Base-by-base conservation (phyloP, 2,113 vertebrate genomes). In the Castor canadensis region DNA sequence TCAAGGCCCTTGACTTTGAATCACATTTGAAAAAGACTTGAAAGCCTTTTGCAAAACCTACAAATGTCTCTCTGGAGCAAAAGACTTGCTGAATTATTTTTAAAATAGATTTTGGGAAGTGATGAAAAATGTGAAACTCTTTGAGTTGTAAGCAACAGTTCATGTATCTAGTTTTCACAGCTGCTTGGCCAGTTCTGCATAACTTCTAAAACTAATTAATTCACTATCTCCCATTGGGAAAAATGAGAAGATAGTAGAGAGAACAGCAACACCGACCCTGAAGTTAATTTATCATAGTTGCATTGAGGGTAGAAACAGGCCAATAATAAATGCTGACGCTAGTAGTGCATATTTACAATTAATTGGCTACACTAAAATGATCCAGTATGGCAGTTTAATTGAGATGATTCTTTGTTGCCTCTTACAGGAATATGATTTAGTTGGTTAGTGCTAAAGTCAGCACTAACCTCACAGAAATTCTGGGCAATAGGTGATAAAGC, bases 341-440 rank as follows among this genome's bases (percentile, higher is more conserved):
- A 84, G 56, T 62, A 62, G 24, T 85, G 16, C 5, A 73, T 79
- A 72, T 89, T 77, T 95, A 26, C 24, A 93, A 86, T 43, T 88
- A 72, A 93, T 75, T 32, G 49, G 45, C 66, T 83, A 56, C 54
- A 83, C 40, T 77, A 84, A 96, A 82, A 76, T 80, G 62, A 94
- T 76, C 28, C 73, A 95, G 35, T 60, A 69, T 54, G 75, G 52
- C 86, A 94, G 86, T 47, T 86, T 88, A 87, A 86, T 76, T 88
- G 66, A 96, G 66, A 83, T 88, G 88, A 83, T n/a, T 84, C n/a
- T 67, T 91, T 94, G 85, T 54, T 93, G 24, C 22, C 83, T 96
- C 82, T 89, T 81, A 83, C 24, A 94, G 86, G 52, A 93, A 94
- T 96, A 64, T 3, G 8, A 79, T 84, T 96, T 87, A 97, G 80